These are phyloP conservation scores for Orchesella cincta DNA, from an alignment of 1,140 invertebrate genomes.

Conservation along the genomic window DNA sequence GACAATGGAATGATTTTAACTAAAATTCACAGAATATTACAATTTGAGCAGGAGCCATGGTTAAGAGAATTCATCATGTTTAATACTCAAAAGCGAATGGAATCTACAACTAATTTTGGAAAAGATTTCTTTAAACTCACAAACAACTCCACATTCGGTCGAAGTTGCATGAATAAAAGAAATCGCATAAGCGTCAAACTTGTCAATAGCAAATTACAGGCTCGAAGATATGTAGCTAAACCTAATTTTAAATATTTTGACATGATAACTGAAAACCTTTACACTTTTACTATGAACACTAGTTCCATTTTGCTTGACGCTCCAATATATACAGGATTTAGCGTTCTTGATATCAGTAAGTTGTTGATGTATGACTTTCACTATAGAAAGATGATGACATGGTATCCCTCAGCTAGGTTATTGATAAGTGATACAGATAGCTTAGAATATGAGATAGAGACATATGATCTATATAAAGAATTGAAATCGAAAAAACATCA, in stretches of 20 bases:
- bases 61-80: conserved; percentile 23
- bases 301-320: conserved; percentile 46
- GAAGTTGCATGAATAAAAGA: conserved; percentile 52
- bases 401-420: conserved; percentile 53
- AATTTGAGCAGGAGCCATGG: conserved; percentile 9
- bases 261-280: conserved; percentile 40
- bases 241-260: conserved; percentile 48
- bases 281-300: conserved; percentile 37
- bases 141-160: conserved; percentile 46
- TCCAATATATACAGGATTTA: conserved; percentile 51
- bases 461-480: conserved; percentile 56
- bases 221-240: conserved; percentile 43
- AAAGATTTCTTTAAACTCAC: conserved; percentile 29
- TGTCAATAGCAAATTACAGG: conserved; percentile 33
- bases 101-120: background rate
- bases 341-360: conserved; percentile 51
- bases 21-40: conserved; percentile 25
- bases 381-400: conserved; percentile 51
- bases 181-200: conserved; percentile 48
- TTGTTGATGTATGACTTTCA: conserved; percentile 54
- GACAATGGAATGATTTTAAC: conserved; percentile 9
- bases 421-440: conserved; percentile 58
- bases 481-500: conserved; percentile 48
- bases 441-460: conserved; percentile 56
- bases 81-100: background rate